These are phyloP conservation scores for honey bee (Apis mellifera) DNA, from an alignment of 1,140 invertebrate genomes.

Conservation along the genomic window DNA sequence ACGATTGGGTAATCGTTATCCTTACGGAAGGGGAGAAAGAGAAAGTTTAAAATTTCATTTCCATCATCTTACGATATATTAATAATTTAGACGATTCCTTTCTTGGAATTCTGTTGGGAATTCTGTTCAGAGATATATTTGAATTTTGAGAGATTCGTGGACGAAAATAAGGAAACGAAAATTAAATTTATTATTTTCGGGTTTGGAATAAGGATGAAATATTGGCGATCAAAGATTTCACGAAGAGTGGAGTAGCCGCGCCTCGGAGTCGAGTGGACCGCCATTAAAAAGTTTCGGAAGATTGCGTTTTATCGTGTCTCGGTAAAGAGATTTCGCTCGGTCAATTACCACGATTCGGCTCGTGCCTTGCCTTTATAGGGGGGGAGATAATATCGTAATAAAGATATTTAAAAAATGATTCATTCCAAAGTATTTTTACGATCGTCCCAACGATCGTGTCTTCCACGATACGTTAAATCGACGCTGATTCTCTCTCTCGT, in stretches of 20 bases:
- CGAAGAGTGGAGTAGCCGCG: background rate
- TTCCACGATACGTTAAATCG: conserved; percentile 47
- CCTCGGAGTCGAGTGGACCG: conserved; percentile 19
- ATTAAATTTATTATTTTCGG: too few relatives aligned
- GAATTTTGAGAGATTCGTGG: too few relatives aligned
- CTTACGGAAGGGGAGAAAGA: too few relatives aligned
- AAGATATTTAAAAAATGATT: conserved; percentile 76
- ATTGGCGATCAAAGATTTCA: conserved; percentile 4
- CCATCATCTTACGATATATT: too few relatives aligned
- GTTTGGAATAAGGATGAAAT: too few relatives aligned
- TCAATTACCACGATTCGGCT: conserved; percentile 51
- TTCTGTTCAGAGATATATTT: too few relatives aligned
- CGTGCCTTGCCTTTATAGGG: conserved; percentile 29
- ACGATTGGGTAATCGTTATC: too few relatives aligned
- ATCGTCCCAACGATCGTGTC: conserved; percentile 44
- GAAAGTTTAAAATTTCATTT: too few relatives aligned
- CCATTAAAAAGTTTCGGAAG: conserved; percentile 57
- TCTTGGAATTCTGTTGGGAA: too few relatives aligned
- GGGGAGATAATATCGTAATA: conserved; percentile 61
- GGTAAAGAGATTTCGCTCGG: conserved; percentile 54
- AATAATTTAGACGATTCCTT: too few relatives aligned
- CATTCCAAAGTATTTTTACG: conserved; percentile 64
- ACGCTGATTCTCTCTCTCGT: background rate
- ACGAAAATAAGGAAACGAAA: too few relatives aligned
- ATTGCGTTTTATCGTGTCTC: conserved; percentile 54